Evolutionary conservation across 2,888 invertebrate species (phyloP), one percentile per base, ranked within the genome.

Genomic region (Chelonus formosanus): DNA sequence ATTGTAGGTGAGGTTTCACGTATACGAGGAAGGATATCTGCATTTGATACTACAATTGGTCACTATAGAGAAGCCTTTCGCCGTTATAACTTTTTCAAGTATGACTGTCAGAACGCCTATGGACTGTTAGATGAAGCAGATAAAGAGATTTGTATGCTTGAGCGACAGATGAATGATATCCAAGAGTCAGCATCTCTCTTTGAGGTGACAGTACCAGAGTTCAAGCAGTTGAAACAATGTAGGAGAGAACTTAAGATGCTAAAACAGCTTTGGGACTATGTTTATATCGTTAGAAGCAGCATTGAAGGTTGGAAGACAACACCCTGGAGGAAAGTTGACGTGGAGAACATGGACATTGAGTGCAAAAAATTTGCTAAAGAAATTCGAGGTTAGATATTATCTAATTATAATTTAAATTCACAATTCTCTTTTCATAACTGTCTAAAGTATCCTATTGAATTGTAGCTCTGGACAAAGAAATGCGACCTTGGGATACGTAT

Each of bases 331-430:
- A 95, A 96, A 83, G 96, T 98, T 69, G 97, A 98, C 80, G 97
- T 97, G 48, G 98, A 98, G 85, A 96, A 97, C 79, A 97, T 98
- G 97, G 98, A 98, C 80, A 95, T 97, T 74, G 97, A 98, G 84
- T 97, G 97, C 84, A 98, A 98, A 83, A 96, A 97, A 82, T 98
- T 98, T 84, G 95, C 97, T 2, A 97, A 98, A 85, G 96, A 96
- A 84, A 93, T 96, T 65, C 88, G 95, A 79, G 86, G 87, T 86
- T 75, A 67, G 20, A 20, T 20, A 20, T 20, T 20, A 20, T 20
- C 20, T 20, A 20, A 20, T 20, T 20, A 20, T 20, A 2, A 2
- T 20, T 20, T 20, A 20, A 20, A 20, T 20, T 20, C 20, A 20
- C 20, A 2, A 20, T 20, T 20, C 20, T 20, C 20, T 20, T 20